Evolutionary conservation across 1,140 invertebrate genomes (phyloP).

Genomic region (Mizuhopecten yessoensis): DNA sequence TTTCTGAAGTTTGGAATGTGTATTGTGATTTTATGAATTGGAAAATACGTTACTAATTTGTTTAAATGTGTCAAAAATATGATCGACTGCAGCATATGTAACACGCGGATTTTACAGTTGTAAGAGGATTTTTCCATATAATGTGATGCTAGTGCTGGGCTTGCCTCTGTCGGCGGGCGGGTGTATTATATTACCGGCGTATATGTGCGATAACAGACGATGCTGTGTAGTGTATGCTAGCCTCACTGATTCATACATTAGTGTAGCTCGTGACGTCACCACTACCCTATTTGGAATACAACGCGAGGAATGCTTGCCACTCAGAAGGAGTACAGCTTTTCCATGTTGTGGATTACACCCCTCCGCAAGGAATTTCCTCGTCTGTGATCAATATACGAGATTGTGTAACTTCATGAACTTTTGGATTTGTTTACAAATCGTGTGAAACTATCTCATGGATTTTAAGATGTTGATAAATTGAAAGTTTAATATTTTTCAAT

Average conservation of each 20-base stretch:
- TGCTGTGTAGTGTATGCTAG: slow-evolving; percentile 19
- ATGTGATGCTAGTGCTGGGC: slow-evolving; percentile 8
- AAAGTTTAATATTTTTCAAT: background rate
- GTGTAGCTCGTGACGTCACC: slow-evolving; percentile 74
- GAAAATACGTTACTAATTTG: too few relatives aligned
- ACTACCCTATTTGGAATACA: slow-evolving; percentile 78
- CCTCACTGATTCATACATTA: slow-evolving; percentile 45
- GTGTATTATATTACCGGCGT: slow-evolving; percentile 38
- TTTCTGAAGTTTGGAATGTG: background rate
- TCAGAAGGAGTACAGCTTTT: slow-evolving; percentile 55
- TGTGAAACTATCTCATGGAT: slow-evolving; percentile 4
- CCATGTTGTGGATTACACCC: background rate
- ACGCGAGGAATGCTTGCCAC: slow-evolving; percentile 76
- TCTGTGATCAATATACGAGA: slow-evolving; percentile 32
- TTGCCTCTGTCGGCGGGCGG: slow-evolving; percentile 20
- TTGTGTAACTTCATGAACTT: slow-evolving; percentile 27
- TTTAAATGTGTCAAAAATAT: background rate
- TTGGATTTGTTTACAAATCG: slow-evolving; percentile 9
- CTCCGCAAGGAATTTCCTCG: slow-evolving; percentile 20
- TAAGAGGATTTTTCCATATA: slow-evolving; percentile 3
- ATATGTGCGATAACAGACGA: slow-evolving; percentile 16
- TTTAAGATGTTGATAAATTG: background rate
- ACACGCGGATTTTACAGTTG: background rate
- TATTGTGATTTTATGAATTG: too few relatives aligned
- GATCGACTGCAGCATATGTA: background rate